Conservation (phyloP, 2,113 vertebrate genomes). For the cattle (Bos taurus) region ARS-UCD2.0 NC_037346.1:39671001-39671500, state of each 20-base stretch:
- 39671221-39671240: background rate
- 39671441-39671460: background rate
- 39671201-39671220: background rate
- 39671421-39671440: background rate
- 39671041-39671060: background rate
- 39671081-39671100: background rate
- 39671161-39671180: background rate
- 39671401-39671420: background rate
- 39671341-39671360: background rate
- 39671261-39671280: background rate
- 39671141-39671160: background rate
- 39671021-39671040: background rate
- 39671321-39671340: background rate
- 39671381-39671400: background rate
- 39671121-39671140: background rate
- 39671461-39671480: background rate
- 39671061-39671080: background rate
- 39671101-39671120: too few relatives aligned
- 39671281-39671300: background rate
- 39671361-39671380: background rate
- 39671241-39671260: background rate
- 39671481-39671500: background rate
- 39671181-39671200: background rate
- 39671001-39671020: background rate
- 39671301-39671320: background rate